Percentiles rank a stretch among this genome's conserved stretches.
Evolutionary conservation across 2,888 invertebrate genomes (phyloP).

Genomic region (Cephalotes varians): DNA sequence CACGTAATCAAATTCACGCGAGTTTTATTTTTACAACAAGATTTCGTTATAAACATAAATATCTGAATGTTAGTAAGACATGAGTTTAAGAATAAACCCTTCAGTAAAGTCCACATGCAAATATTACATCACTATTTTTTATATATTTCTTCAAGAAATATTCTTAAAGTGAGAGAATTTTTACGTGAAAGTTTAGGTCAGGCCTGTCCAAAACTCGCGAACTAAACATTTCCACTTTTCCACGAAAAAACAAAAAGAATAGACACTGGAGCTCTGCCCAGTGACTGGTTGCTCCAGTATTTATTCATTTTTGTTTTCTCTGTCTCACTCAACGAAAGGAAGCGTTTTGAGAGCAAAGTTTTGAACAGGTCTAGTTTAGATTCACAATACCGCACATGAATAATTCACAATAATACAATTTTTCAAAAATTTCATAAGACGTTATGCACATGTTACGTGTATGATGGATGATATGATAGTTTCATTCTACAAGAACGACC

Average conservation of each 20-base stretch:
- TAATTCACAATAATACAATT: neutral
- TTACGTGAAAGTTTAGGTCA: too few relatives aligned
- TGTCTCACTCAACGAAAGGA: too few relatives aligned
- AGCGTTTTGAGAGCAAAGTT: too few relatives aligned
- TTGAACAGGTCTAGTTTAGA: too few relatives aligned
- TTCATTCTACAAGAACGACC: neutral
- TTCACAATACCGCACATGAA: neutral
- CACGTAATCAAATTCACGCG: neutral
- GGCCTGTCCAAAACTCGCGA: too few relatives aligned
- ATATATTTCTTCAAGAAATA: neutral
- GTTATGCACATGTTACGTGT: neutral
- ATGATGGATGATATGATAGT: neutral
- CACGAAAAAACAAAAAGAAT: too few relatives aligned
- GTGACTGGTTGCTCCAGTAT: too few relatives aligned
- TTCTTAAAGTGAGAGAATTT: neutral
- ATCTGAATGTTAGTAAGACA: neutral
- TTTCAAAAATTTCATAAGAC: neutral
- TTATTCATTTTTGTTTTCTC: too few relatives aligned
- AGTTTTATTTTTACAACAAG: slow-evolving; percentile 22
- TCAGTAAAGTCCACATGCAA: neutral
- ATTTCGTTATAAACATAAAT: neutral
- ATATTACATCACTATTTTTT: neutral
- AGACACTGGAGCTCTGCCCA: too few relatives aligned
- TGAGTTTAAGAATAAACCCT: neutral
- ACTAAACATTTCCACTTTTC: too few relatives aligned